phyloP scores from a whole-genome alignment of 2,113 vertebrate genomes.

The Ammodramus savannarum region DNA sequence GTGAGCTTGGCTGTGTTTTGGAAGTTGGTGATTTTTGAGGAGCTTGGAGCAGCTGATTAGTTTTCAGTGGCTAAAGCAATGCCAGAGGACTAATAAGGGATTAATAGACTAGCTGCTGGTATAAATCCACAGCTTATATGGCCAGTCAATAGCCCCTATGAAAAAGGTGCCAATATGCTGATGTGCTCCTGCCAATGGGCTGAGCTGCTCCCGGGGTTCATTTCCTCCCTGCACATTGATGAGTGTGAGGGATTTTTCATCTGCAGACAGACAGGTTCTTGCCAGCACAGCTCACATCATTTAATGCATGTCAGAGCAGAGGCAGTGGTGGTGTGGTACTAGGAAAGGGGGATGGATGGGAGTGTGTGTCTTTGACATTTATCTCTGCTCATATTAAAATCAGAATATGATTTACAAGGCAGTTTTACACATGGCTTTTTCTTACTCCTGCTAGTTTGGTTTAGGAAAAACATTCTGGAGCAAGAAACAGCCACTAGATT shows the following conservation, averaged over 20 bases:
- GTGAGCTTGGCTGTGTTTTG: not conserved
- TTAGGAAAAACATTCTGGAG: conserved; percentile 7
- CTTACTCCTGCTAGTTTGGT: not conserved
- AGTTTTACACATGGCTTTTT: not conserved
- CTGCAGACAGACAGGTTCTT: conserved; percentile 58
- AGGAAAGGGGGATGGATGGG: conserved; percentile 26
- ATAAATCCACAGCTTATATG: conserved; percentile 18
- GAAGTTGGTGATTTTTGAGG: not conserved
- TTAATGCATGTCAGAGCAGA: conserved; percentile 37
- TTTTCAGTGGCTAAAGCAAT: not conserved
- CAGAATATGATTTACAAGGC: conserved; percentile 42
- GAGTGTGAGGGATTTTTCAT: conserved; percentile 55
- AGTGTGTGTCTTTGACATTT: conserved; percentile 29
- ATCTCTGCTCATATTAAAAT: conserved; percentile 39
- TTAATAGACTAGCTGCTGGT: conserved; percentile 34
- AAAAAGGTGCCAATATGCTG: conserved; percentile 27
- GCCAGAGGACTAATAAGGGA: conserved; percentile 40
- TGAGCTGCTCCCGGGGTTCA: conserved; percentile 8
- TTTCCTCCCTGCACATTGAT: conserved; percentile 24
- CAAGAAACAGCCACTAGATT: not conserved
- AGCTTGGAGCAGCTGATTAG: conserved; percentile 12
- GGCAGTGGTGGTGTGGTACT: not conserved
- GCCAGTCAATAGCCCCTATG: conserved; percentile 10
- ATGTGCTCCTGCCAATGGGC: conserved; percentile 36
- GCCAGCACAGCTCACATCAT: conserved; percentile 50